These are phyloP conservation scores for Helobdella robusta DNA, from an alignment of 2,888 invertebrate genomes.

Conservation along the genomic window DNA sequence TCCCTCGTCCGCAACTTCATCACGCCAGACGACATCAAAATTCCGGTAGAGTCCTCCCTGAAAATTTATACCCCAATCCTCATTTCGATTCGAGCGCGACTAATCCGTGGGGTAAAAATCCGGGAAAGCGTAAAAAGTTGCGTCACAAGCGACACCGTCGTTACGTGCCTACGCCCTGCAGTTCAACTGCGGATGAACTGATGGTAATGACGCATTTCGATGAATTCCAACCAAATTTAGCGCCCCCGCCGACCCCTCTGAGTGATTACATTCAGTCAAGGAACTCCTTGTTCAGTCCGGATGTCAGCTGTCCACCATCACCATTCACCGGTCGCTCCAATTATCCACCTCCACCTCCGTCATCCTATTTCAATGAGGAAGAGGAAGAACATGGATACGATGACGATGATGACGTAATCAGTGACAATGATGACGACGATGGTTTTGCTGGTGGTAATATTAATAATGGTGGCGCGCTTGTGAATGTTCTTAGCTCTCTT, in stretches of 20 bases:
- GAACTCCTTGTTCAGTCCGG: not conserved
- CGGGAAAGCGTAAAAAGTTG: not conserved
- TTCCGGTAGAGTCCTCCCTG: too few species aligned
- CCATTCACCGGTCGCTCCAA: constrained; percentile 62
- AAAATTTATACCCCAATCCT: constrained; percentile 63
- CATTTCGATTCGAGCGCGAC: constrained; percentile 64
- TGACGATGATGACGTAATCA: not conserved
- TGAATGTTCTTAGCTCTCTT: too few species aligned
- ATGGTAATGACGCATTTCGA: constrained; percentile 58
- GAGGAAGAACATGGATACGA: constrained; percentile 16
- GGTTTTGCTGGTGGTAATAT: too few species aligned
- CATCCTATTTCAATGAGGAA: constrained; percentile 43
- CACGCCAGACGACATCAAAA: constrained; percentile 49
- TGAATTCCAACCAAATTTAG: constrained; percentile 59
- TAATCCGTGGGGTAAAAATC: constrained; percentile 36
- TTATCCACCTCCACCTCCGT: constrained; percentile 75
- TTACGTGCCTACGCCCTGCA: constrained; percentile 24
- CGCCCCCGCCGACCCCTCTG: constrained; percentile 67
- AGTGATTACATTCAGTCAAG: constrained; percentile 66
- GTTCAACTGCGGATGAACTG: constrained; percentile 4
- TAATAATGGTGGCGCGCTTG: too few species aligned
- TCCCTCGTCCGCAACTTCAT: constrained; percentile 51
- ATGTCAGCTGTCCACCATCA: constrained; percentile 54
- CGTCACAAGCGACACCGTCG: constrained; percentile 9
- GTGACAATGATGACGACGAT: not conserved